Conservation (phyloP, 2,797 vertebrate species). For the Glyptemys insculpta region DNA sequence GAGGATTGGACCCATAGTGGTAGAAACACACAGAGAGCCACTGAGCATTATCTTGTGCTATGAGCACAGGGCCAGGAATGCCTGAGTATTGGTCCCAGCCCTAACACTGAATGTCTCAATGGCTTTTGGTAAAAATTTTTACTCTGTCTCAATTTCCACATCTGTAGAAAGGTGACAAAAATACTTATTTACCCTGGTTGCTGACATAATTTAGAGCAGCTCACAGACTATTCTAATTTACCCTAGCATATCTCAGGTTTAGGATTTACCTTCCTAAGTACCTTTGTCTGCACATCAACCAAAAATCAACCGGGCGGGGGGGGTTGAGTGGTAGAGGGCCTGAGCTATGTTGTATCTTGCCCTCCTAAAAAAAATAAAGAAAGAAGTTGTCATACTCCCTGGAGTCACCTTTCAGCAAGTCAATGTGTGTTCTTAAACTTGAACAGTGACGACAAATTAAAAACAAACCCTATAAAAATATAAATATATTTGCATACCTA, state of each 20-base stretch:
- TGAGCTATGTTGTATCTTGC: not conserved
- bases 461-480: not conserved
- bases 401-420: not conserved
- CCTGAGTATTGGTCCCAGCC: not conserved
- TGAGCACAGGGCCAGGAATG: not conserved
- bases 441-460: not conserved
- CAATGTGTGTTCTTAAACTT: not conserved
- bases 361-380: not conserved
- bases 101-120: not conserved
- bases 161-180: not conserved
- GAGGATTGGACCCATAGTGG: not conserved
- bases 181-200: not conserved
- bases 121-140: not conserved
- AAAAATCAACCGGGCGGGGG: not conserved
- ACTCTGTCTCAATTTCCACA: not conserved
- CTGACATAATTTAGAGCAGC: not conserved
- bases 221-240: not conserved
- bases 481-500: fast-evolving
- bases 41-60: not conserved
- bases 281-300: not conserved
- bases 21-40: not conserved
- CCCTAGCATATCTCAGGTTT: not conserved
- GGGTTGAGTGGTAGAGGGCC: not conserved
- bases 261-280: not conserved
- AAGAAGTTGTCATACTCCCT: not conserved